phyloP scores from a whole-genome alignment of 64 coral and sea anemone genomes.

The Montipora capricornis region DNA sequence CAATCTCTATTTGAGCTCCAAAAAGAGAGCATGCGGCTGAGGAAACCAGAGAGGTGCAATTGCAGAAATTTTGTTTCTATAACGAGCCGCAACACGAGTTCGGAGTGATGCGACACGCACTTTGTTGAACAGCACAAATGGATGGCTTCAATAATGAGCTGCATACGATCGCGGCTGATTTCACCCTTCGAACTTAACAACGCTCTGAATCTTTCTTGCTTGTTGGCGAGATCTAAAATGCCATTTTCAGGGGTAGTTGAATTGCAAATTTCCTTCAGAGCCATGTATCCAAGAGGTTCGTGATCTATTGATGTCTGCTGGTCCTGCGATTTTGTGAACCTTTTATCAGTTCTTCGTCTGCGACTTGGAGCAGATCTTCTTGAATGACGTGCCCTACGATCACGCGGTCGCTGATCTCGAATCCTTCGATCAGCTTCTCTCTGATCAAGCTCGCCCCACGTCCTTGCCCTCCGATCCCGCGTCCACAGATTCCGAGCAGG shows the following conservation, averaged over 20 bases:
- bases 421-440: not conserved
- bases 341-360: not conserved
- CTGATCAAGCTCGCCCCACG: not conserved
- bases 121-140: not conserved
- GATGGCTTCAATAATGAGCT: not conserved
- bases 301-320: not conserved
- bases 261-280: conserved; percentile 7
- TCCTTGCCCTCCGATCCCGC: not conserved
- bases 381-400: not conserved
- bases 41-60: conserved; percentile 2
- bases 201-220: not conserved
- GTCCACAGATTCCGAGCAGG: not conserved
- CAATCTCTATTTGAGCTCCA: not conserved
- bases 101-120: not conserved
- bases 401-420: not conserved
- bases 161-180: not conserved
- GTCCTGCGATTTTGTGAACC: not conserved
- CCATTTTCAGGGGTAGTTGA: not conserved
- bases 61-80: conserved; percentile 6
- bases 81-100: not conserved
- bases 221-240: not conserved
- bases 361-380: not conserved
- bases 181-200: not conserved
- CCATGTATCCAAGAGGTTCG: not conserved
- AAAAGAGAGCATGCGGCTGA: conserved; percentile 19